Conservation (phyloP, 2,113 vertebrate genomes). For the Bettongia penicillata region DNA sequence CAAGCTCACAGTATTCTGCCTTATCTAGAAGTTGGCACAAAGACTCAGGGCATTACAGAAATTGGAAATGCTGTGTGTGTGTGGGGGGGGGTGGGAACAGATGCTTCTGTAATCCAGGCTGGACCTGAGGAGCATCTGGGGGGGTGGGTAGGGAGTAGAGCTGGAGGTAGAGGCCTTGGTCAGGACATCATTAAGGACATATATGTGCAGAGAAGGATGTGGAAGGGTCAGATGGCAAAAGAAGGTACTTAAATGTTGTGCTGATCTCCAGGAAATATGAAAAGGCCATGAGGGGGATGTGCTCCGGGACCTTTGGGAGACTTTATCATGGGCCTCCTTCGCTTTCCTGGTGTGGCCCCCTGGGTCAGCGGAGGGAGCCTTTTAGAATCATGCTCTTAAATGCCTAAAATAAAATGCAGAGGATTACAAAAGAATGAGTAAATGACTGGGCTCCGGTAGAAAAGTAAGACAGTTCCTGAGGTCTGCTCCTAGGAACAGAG, state of each 20-base stretch:
- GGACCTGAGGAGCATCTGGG: too few relatives aligned
- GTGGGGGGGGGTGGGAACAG: neutral
- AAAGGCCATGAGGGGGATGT: neutral
- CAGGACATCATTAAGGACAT: neutral
- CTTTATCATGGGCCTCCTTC: neutral
- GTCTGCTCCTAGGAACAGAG: rapidly evolving
- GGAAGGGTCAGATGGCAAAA: neutral
- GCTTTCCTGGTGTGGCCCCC: too few relatives aligned
- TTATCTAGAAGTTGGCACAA: neutral
- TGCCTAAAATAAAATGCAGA: neutral
- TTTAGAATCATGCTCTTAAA: neutral
- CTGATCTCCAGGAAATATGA: neutral
- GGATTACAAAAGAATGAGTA: neutral
- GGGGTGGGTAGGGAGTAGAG: too few relatives aligned
- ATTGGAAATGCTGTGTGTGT: neutral
- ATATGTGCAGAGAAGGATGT: neutral
- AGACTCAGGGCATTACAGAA: neutral
- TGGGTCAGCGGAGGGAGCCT: neutral
- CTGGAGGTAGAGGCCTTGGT: too few relatives aligned
- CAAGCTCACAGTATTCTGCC: neutral
- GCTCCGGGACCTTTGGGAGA: neutral
- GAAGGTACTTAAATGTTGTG: neutral
- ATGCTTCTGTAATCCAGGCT: neutral
- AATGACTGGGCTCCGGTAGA: neutral
- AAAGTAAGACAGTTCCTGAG: too few relatives aligned